Percentiles rank a stretch among this genome's conserved stretches.
These are phyloP conservation scores for Theretra japonica DNA, from an alignment of 2,888 invertebrate genomes.

Conservation along the genomic window DNA sequence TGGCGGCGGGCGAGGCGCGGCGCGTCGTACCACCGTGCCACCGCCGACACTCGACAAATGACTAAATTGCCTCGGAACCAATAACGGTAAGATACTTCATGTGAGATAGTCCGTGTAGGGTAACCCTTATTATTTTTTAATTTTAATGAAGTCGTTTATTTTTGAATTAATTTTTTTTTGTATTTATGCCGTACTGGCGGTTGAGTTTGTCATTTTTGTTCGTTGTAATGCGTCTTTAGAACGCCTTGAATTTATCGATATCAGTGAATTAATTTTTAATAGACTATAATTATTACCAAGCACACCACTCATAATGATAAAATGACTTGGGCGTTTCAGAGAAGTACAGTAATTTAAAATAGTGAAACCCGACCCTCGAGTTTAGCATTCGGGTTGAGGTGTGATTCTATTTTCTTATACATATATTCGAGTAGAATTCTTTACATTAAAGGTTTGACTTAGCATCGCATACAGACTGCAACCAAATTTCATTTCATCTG, in stretches of 20 bases:
- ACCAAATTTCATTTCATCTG: too few species aligned
- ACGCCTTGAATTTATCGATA: background rate
- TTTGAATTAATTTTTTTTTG: background rate
- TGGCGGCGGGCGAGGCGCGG: slow-evolving; percentile 31
- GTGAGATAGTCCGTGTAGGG: slow-evolving; percentile 42
- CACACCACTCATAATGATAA: background rate
- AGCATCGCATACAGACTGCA: too few species aligned
- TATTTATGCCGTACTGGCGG: background rate
- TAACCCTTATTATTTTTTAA: background rate
- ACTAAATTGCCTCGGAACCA: slow-evolving; percentile 69
- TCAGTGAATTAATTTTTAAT: slow-evolving; percentile 6
- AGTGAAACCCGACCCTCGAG: too few species aligned
- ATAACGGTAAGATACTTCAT: slow-evolving; percentile 61
- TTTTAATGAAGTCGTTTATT: background rate
- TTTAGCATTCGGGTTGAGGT: too few species aligned
- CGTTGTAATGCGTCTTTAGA: too few species aligned
- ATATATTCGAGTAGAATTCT: too few species aligned
- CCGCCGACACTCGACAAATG: slow-evolving; percentile 68
- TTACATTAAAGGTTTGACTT: too few species aligned
- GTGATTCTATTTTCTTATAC: too few species aligned
- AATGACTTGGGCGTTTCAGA: too few species aligned
- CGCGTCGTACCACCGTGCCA: slow-evolving; percentile 46
- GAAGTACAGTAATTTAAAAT: too few species aligned
- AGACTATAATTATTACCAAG: background rate
- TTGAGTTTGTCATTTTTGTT: too few species aligned